phyloP scores from a whole-genome alignment of 1,140 invertebrate genomes.

The Oreohelix idahoensis region DNA sequence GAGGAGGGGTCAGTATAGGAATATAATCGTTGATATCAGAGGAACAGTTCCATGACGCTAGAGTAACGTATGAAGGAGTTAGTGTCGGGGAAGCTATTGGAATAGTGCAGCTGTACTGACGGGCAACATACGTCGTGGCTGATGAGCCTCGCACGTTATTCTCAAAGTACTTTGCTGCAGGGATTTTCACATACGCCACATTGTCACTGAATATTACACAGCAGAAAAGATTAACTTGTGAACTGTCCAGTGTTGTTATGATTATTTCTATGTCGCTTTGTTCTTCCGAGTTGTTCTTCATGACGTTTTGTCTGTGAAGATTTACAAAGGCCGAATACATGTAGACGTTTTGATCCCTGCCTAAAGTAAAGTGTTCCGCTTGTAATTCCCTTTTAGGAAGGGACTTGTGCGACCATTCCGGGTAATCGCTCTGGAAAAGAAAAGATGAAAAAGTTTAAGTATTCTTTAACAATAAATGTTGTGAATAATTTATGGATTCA shows the following conservation, averaged over 20 bases:
- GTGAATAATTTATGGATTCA: no score
- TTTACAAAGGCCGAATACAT: constrained; percentile 44
- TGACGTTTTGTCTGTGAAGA: background rate
- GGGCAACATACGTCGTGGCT: background rate
- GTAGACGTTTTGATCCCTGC: constrained; percentile 10
- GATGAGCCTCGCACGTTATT: no score
- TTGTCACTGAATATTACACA: background rate
- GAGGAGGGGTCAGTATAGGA: background rate
- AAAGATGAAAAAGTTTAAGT: no score
- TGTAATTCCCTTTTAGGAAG: no score
- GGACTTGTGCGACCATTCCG: no score
- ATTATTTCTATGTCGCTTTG: constrained; percentile 30
- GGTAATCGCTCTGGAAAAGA: no score
- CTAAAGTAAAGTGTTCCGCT: background rate
- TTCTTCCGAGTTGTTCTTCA: background rate
- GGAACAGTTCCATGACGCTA: background rate
- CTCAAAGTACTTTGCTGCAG: background rate
- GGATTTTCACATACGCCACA: background rate
- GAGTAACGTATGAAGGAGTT: background rate
- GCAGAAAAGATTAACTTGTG: background rate
- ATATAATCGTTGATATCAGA: constrained; percentile 1
- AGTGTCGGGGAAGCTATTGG: background rate
- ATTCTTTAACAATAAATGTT: no score
- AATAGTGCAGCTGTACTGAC: background rate
- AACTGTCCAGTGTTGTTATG: constrained; percentile 19